Evolutionary conservation across 2,888 invertebrate species (phyloP).

Genomic region (Ernsta delagoae): DNA sequence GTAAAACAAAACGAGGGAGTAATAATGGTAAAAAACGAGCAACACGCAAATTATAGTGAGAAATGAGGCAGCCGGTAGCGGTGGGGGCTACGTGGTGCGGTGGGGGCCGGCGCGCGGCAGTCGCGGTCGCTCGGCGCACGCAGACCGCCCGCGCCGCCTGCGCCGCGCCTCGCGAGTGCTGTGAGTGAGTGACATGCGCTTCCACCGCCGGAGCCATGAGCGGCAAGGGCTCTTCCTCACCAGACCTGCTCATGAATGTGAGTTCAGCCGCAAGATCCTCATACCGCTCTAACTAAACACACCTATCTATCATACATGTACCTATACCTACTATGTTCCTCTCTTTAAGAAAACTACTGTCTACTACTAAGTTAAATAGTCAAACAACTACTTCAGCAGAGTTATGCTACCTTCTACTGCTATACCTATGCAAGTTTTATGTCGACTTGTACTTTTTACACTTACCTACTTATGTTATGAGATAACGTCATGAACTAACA

Average conservation of each 20-base stretch:
- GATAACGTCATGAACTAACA: background rate
- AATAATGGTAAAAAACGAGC: conserved; percentile 85
- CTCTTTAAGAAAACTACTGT: background rate
- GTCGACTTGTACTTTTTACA: background rate
- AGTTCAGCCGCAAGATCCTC: conserved; percentile 57
- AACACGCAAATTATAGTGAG: conserved; percentile 85
- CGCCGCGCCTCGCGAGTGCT: conserved; percentile 74
- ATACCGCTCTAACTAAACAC: conserved; percentile 38
- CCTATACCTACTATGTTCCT: too few species aligned
- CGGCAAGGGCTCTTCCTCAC: conserved; percentile 81
- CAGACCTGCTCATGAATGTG: conserved; percentile 85
- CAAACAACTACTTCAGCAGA: background rate
- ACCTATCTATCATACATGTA: too few species aligned
- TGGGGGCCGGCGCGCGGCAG: conserved; percentile 75
- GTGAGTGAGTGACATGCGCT: conserved; percentile 79
- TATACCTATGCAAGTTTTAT: too few species aligned
- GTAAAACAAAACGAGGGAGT: conserved; percentile 85
- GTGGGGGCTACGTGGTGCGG: conserved; percentile 74
- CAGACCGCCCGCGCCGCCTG: conserved; percentile 72
- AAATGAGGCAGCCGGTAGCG: conserved; percentile 85
- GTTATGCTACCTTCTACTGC: background rate
- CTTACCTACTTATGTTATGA: background rate
- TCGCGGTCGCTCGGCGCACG: conserved; percentile 76
- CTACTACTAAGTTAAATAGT: background rate
- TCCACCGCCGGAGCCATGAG: conserved; percentile 71